Evolutionary conservation across 2,888 invertebrate species (phyloP), one percentile per base, ranked within the genome.

Genomic region (Campaea margaritaria): DNA sequence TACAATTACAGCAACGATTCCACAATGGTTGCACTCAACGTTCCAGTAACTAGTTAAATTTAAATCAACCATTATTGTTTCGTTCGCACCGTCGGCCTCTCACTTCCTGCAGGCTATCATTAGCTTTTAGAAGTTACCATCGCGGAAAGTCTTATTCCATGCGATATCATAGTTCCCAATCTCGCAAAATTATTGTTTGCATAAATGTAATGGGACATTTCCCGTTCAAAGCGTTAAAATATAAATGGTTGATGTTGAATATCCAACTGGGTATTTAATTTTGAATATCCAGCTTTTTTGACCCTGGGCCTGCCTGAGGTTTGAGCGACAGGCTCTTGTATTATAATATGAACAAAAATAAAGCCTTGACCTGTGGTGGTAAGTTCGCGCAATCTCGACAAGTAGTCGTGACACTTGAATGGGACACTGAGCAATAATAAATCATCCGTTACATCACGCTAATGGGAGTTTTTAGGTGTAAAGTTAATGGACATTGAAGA

Each of bases 51-150:
- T 65, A 44, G 47, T 56, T 53, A 52, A 45, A 50, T 55, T 54
- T 62, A 62, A 61, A 59, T 55, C 61, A 58, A 53, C 64, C 52
- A 62, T 62, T 64, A 69, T 67, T 67, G 65, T 79, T 87, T 87
- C 82, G 84, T 85, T 85, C 81, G 76, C 79, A 81, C 79, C 79
- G 81, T 72, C 68, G 78, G 72, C 85, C 84, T 86, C 80, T 85
- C 87, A 87, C 84, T 89, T 91, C 89, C 88, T 88, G 85, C 76
- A 74, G 58, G 55, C 51, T 64, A 65, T 65, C 60, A 62, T 69
- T 55, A 63, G 16, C 49, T 70, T 70, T 72, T 75, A 74, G 69
- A 59, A 69, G 73, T 78, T 68, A 73, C 74, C 75, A 74, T 64
- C 14, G 39, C 21, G 2, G 34, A 50, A 15, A 39, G 15, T 42